These are phyloP conservation scores for Xestia sexstrigata DNA, from an alignment of 2,888 invertebrate genomes.

Conservation along the genomic window DNA sequence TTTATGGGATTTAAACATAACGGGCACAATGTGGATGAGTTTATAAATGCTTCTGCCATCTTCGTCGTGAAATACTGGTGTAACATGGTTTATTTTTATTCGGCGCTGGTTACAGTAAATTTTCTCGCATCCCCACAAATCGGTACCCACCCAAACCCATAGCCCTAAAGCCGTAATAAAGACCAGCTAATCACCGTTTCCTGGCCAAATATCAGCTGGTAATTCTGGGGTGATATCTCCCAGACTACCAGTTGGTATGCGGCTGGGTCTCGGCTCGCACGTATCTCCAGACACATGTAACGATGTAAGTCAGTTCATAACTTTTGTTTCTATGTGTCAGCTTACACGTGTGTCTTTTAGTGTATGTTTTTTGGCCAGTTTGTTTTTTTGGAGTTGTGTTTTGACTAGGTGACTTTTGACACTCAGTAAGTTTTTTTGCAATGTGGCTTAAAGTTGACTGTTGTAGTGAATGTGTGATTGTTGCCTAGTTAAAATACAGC, in stretches of 20 bases:
- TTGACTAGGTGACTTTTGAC: not conserved
- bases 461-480: not conserved
- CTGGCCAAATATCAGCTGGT: constrained; percentile 99
- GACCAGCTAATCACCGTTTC: constrained; percentile 62
- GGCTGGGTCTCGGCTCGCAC: constrained; percentile 77
- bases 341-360: constrained; percentile 64
- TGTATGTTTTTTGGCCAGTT: constrained; percentile 37
- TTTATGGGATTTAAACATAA: no score
- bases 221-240: constrained; percentile 96
- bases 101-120: no score
- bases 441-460: no score
- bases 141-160: constrained; percentile 26
- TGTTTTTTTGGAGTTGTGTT: constrained; percentile 13
- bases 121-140: constrained; percentile 31
- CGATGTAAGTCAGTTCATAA: constrained; percentile 80
- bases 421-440: not conserved
- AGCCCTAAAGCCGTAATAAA: constrained; percentile 50
- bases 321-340: constrained; percentile 60
- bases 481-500: constrained; percentile 25
- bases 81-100: no score
- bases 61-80: no score
- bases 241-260: constrained; percentile 97
- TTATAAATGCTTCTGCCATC: no score
- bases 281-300: constrained; percentile 71
- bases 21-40: no score